Base-by-base conservation (phyloP, 2,113 vertebrate genomes). In the Pangasianodon gigas region DNA sequence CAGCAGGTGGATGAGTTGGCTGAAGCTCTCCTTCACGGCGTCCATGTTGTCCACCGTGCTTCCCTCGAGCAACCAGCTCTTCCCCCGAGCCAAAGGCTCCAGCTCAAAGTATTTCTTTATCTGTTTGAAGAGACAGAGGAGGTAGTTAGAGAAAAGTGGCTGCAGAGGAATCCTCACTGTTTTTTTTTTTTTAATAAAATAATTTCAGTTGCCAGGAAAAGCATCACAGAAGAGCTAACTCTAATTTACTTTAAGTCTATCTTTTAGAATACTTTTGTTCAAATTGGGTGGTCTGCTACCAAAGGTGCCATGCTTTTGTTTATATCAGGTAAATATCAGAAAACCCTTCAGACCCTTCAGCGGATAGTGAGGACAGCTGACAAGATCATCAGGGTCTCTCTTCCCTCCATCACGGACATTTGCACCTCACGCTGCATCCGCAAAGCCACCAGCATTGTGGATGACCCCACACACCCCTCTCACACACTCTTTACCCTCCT, bases 21-120 rank as follows among this genome's bases (percentile, higher is more conserved):
- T 93, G 91, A 99, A 99, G 96, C 97, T 98, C 94, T 98, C 98
- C 95, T 97, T 98, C 95, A 98, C 96, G 0, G 96, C 95, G 2
- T 97, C 97, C 95, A 96, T 95, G 95, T 98, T 96, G 93, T 99
- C 98, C 92, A 97, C 94, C 3, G 97, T 96, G 93, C 97, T 98
- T 74, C 97, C 97, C 84, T 99, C 98, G 91, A 99, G 97, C 93
- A 99, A 97, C 98, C 98, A 99, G 92, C 98, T 97, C 92, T 99
- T 99, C 85, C 98, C 98, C 89, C 98, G 95, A 82, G 98, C 98
- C 94, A 99, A 97, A 4, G 98, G 98, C 94, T 99, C 98, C 95
- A 99, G 96, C 96, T 99, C 98, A 93, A 99, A 98, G 92, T 99
- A 99, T 91, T 99, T 99, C 95, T 98, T 99, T 87, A 99, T 97